Conservation (phyloP, 2,888 invertebrate genomes). For the Parelbella ahira region DNA sequence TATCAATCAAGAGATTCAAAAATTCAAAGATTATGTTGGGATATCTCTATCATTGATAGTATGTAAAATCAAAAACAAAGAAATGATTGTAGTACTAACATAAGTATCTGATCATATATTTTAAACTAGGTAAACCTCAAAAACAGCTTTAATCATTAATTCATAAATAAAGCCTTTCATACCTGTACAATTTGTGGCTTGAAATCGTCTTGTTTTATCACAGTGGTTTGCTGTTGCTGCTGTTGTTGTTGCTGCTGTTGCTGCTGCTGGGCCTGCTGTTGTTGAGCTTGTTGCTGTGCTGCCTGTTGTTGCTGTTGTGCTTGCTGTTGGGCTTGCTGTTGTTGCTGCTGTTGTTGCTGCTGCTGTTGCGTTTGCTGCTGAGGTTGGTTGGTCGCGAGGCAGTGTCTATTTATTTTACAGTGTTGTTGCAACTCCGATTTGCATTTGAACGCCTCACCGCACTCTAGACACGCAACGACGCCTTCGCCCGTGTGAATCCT, state of each 20-base stretch:
- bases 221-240: conserved; percentile 62
- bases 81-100: no score
- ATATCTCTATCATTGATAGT: no score
- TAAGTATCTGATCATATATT: background rate
- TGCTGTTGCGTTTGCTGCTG: conserved; percentile 43
- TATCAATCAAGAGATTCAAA: no score
- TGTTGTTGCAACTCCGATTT: conserved; percentile 86
- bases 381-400: conserved; percentile 36
- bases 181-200: conserved; percentile 80
- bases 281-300: no score
- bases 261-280: conserved; percentile 59
- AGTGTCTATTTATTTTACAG: conserved; percentile 79
- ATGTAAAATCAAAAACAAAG: no score
- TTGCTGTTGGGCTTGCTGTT: conserved; percentile 49
- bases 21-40: no score
- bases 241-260: conserved; percentile 50
- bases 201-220: conserved; percentile 74
- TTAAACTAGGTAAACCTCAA: no score
- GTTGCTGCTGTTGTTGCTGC: conserved; percentile 55
- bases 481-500: conserved; percentile 88
- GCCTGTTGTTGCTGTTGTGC: conserved; percentile 53
- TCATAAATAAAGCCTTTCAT: no score
- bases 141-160: no score
- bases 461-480: conserved; percentile 86
- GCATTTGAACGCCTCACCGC: conserved; percentile 87